These are phyloP conservation scores for Acromyrmex echinatior DNA, from an alignment of 1,140 invertebrate genomes.

Conservation along the genomic window DNA sequence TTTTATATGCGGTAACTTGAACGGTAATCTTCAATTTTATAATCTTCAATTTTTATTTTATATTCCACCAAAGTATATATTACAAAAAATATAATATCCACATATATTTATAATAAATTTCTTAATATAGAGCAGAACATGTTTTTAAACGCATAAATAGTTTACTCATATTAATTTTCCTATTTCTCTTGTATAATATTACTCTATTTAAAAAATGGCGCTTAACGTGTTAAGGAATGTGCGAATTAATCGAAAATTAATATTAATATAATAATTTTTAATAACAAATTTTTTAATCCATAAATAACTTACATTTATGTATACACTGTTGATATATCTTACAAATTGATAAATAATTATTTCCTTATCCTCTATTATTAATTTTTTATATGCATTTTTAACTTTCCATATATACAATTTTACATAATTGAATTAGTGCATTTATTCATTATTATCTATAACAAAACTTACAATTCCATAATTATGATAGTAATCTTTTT, in stretches of 20 bases:
- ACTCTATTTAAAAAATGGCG: slow-evolving; percentile 10
- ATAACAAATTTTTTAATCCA: not conserved
- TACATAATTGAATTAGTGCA: not conserved
- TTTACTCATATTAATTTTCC: not conserved
- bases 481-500: not conserved
- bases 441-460: slow-evolving; percentile 13
- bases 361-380: not conserved
- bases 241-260: slow-evolving; percentile 2
- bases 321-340: not conserved
- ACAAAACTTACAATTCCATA: not conserved
- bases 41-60: slow-evolving; percentile 47
- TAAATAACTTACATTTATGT: slow-evolving; percentile 5
- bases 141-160: not conserved
- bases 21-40: not conserved
- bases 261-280: slow-evolving; percentile 8
- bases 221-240: slow-evolving; percentile 59
- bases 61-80: slow-evolving; percentile 39
- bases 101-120: not conserved
- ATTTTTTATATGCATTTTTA: not conserved
- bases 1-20: not conserved
- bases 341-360: not conserved
- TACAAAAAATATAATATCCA: not conserved
- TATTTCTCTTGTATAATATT: slow-evolving; percentile 1
- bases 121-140: slow-evolving; percentile 3
- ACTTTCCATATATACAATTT: not conserved